phyloP scores from a whole-genome alignment of 2,888 invertebrate species.

The Pherbina coryleti region DNA sequence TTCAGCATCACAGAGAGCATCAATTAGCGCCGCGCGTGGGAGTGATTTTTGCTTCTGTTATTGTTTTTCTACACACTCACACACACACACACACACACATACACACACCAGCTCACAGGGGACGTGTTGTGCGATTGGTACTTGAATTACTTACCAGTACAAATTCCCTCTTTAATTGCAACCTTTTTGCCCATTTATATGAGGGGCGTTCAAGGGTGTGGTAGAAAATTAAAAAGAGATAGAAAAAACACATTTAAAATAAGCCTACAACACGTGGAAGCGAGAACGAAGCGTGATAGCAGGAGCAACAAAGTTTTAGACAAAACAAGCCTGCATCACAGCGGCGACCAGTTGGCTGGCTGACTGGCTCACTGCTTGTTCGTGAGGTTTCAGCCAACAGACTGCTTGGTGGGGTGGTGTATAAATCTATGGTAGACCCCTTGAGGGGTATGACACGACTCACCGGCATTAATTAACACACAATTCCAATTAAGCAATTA shows the following conservation, averaged over 20 bases:
- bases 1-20: background rate
- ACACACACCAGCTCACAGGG: background rate
- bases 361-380: background rate
- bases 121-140: slow-evolving; percentile 22
- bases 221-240: slow-evolving; percentile 13
- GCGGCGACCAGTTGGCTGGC: too few relatives aligned
- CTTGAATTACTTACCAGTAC: background rate
- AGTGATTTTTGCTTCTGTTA: slow-evolving; percentile 1
- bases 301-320: slow-evolving; percentile 3
- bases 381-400: background rate
- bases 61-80: background rate
- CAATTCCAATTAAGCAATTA: slow-evolving; percentile 66
- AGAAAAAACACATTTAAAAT: background rate
- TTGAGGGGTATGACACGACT: background rate
- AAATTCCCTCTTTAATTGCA: slow-evolving; percentile 7
- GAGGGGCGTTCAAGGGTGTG: slow-evolving; percentile 10
- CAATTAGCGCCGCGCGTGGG: slow-evolving; percentile 23
- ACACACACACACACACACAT: background rate
- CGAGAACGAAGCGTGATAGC: background rate
- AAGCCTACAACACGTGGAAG: background rate
- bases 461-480: slow-evolving; percentile 51
- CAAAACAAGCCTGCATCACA: too few relatives aligned
- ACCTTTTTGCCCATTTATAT: background rate
- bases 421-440: background rate
- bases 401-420: background rate